Base-by-base conservation (phyloP, 2,113 vertebrate species). In the Oostethus manadensis region DNA sequence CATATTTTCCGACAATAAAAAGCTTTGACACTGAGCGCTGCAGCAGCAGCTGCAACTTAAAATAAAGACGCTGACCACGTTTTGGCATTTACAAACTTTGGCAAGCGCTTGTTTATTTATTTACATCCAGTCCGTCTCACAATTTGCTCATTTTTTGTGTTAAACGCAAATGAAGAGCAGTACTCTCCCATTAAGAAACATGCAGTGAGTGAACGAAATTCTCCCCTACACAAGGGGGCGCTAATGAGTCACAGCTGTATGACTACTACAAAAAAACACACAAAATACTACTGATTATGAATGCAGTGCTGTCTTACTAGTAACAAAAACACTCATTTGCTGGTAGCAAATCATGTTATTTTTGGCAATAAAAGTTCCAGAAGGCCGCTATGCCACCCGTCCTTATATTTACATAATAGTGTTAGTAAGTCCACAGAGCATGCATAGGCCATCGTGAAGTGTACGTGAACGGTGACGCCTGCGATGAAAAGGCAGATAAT, bases 31-130 rank as follows among this genome's bases (percentile, higher is more conserved):
- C 4, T 53, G 26, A 9, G 17, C 6, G 26, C 33, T 18, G 18
- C 17, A 16, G 17, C 46, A 47, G 17, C 46, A 47, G 18, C n/a
- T 47, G 3, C 9, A 11, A 42, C n/a, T n/a, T n/a, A 13, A 13
- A 42, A 58, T 3, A 58, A 65, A 54, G 74, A 77, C 73, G 51
- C 86, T 58, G 60, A 72, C 35, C 70, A 83, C 58, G 8, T 60
- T 21, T 54, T 87, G 83, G 69, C 81, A 86, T 89, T 89, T 84
- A 86, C 88, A 90, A 90, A 90, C 89, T 91, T 91, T 91, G 90
- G 90, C 89, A 89, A 90, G 86, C 79, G 87, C 88, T 90, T 88
- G 77, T 89, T 90, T 89, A 90, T 90, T 90, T 89, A 90, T 90
- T 90, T 89, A 91, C 88, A 91, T 88, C 87, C 87, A 86, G 77